Conservation (phyloP, 2,888 invertebrate species). For the Autographa pulchrina region DNA sequence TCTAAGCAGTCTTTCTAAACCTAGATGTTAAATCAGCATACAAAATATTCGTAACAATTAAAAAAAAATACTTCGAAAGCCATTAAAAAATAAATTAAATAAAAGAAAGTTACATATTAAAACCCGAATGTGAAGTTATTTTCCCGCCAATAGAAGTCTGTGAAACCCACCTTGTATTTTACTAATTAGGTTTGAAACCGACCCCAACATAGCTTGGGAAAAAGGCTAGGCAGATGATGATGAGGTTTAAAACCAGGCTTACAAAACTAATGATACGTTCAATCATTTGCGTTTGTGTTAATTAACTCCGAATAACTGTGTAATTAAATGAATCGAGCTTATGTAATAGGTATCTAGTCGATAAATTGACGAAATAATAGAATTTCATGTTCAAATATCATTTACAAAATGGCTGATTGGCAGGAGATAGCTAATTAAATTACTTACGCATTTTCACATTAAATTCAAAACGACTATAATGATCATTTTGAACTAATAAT, state of each 20-base stretch:
- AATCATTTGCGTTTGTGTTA: conserved; percentile 40
- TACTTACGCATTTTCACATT: not conserved
- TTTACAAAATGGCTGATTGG: not conserved
- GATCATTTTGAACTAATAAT: no score
- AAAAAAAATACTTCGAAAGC: no score
- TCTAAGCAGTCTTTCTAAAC: no score
- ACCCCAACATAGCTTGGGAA: no score
- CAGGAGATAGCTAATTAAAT: no score
- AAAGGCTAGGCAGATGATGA: no score
- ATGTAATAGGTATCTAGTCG: conserved; percentile 24
- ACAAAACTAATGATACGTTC: conserved; percentile 41
- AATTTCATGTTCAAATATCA: not conserved
- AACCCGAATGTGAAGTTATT: no score
- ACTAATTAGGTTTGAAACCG: conserved; percentile 42
- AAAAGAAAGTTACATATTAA: no score
- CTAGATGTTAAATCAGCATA: no score
- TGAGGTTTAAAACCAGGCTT: not conserved
- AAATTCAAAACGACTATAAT: not conserved
- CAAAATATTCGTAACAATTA: no score
- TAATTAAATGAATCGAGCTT: conserved; percentile 39
- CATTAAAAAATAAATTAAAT: no score
- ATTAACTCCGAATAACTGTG: conserved; percentile 46
- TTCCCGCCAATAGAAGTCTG: conserved; percentile 10
- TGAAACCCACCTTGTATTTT: conserved; percentile 2
- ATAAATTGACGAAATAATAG: conserved; percentile 17